Evolutionary conservation across 35 echinoderm and acorn worm species (phyloP), one percentile per base, ranked within the genome.

Genomic region (Heliocidaris erythrogramma): DNA sequence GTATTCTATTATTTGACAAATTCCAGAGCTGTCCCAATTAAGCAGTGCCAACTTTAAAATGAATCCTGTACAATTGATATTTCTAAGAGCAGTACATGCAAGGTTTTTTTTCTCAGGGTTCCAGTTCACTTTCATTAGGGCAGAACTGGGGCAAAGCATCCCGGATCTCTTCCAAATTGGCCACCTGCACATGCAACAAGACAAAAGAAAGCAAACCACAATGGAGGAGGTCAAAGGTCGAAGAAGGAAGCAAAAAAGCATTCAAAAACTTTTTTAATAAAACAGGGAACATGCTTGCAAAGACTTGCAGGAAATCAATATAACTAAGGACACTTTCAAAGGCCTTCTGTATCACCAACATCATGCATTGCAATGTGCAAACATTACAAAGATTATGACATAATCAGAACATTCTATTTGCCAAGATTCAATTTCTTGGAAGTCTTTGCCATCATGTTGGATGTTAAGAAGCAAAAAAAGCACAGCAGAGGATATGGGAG

Each of bases 91-190:
- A 24, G 27, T 8, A 21, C 65, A 78, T 78, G 21, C 65, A 78
- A 78, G 65, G 65, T 78, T n/a, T 84, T 29, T 84, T 84, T 48
- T 32, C 47, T 94, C 30, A 94, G 7, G 49, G 93, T 85, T 97
- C 96, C 32, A 97, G 84, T 5, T 30, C 9, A 31, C 89, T 86
- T 27, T 48, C 30, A 61, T 92, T 94, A 0, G 97, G 97, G 60
- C 97, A 97, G 94, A 97, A 97, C 49, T 96, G 78, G 1, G 97
- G 97, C 24, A 97, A 92, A 31, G 97, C 94, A 93, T 97, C 94
- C 42, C 94, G 95, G 12, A 97, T 97, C 17, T 94, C 95, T 93
- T 96, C 60, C 49, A 97, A 60, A 71, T 96, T 96, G 18, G 94
- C 94, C 7, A 95, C 91, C 35, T 95, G 88, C 24, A 89, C 87